Conservation (phyloP, 2,888 invertebrate species). For the Mallateleia sp. region DNA sequence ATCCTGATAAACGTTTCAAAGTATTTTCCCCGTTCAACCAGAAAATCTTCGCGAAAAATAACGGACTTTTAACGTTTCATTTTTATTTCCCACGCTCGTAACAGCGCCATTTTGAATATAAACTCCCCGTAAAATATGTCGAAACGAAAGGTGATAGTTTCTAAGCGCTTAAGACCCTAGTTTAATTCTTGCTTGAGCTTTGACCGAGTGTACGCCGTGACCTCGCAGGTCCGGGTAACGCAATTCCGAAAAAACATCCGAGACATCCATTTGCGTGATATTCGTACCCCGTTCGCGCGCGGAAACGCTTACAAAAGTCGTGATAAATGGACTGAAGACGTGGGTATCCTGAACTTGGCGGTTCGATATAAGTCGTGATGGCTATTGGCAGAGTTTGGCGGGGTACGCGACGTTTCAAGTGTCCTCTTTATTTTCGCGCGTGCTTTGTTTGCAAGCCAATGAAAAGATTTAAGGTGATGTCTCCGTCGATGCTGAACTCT, state of each 20-base stretch:
- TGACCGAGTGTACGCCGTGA: slow-evolving; percentile 11
- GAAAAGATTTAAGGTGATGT: no score
- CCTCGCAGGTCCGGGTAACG: slow-evolving; percentile 4
- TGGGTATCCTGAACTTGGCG: slow-evolving; percentile 44
- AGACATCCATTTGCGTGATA: slow-evolving; percentile 35
- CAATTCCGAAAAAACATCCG: slow-evolving; percentile 11
- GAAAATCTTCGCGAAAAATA: no score
- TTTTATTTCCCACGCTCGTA: not conserved
- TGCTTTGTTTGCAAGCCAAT: no score
- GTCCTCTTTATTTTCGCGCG: not conserved
- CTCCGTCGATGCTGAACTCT: no score
- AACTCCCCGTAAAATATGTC: slow-evolving; percentile 35
- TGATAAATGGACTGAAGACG: slow-evolving; percentile 61
- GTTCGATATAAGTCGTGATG: slow-evolving; percentile 49
- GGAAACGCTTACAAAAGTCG: slow-evolving; percentile 55
- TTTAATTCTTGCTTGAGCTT: slow-evolving; percentile 60
- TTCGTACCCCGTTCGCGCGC: slow-evolving; percentile 20
- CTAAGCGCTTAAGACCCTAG: slow-evolving; percentile 36
- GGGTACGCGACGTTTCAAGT: slow-evolving; percentile 5
- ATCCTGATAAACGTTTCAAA: no score
- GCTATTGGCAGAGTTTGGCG: slow-evolving; percentile 48
- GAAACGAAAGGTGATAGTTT: slow-evolving; percentile 9
- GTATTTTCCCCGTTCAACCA: no score
- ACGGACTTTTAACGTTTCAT: not conserved
- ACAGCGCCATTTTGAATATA: slow-evolving; percentile 11